Evolutionary conservation across 2,888 invertebrate genomes (phyloP).

Genomic region (Gibbula magus): DNA sequence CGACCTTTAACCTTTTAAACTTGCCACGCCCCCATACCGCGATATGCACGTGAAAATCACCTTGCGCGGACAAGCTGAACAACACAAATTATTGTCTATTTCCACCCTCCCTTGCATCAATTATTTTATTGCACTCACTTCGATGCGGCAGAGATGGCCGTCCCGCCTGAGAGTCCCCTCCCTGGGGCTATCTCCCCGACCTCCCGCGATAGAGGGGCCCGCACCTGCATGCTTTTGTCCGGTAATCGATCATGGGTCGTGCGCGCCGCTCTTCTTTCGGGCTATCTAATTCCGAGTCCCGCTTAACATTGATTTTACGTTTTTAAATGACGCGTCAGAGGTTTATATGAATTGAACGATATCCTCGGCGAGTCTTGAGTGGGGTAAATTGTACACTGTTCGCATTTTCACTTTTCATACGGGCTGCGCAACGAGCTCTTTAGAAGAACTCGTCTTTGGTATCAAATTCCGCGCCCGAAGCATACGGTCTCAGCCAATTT

Average conservation of each 20-base stretch:
- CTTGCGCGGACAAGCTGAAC: no score
- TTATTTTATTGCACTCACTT: neutral
- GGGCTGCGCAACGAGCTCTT: neutral
- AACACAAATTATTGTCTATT: no score
- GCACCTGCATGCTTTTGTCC: slow-evolving; percentile 4
- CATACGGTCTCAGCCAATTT: neutral
- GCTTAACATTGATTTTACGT: slow-evolving; percentile 1
- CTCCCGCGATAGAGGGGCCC: neutral
- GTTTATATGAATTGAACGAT: neutral
- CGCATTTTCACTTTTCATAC: neutral
- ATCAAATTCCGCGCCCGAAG: neutral
- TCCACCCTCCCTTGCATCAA: neutral
- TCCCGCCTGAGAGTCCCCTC: neutral
- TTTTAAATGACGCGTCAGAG: slow-evolving; percentile 1
- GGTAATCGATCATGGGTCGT: neutral
- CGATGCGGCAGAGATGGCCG: neutral
- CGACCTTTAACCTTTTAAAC: neutral
- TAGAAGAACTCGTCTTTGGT: neutral
- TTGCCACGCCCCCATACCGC: neutral
- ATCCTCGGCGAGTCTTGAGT: neutral
- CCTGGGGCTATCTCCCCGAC: neutral
- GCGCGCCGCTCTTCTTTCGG: neutral
- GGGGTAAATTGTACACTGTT: neutral
- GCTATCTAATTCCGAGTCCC: slow-evolving; percentile 13
- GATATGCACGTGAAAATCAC: neutral